phyloP scores from a whole-genome alignment of 2,888 invertebrate genomes.

The Notodonta dromedarius region DNA sequence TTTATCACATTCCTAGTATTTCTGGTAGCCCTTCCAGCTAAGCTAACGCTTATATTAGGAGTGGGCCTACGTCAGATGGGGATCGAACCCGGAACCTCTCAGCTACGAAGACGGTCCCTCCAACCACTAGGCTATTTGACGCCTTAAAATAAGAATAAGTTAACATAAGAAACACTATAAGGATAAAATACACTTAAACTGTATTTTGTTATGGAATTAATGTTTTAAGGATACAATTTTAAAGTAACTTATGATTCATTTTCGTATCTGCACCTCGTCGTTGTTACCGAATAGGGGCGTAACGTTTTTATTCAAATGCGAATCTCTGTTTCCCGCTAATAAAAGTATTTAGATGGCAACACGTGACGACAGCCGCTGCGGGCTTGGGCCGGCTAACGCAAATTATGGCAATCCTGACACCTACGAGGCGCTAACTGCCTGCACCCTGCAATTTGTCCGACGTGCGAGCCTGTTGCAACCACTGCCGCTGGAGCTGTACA shows the following conservation, averaged over 20 bases:
- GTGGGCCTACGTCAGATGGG: too few relatives aligned
- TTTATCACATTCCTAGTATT: too few relatives aligned
- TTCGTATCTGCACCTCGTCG: slow-evolving; percentile 33
- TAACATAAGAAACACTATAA: too few relatives aligned
- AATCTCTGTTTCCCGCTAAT: slow-evolving; percentile 67
- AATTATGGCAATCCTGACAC: slow-evolving; percentile 84
- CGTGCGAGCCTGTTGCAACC: slow-evolving; percentile 46
- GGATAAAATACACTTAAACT: too few relatives aligned
- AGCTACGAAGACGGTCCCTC: too few relatives aligned
- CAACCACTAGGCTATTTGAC: too few relatives aligned
- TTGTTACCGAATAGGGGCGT: slow-evolving; percentile 53
- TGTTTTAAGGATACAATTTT: too few relatives aligned
- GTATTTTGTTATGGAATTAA: too few relatives aligned
- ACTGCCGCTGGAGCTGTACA: slow-evolving; percentile 33
- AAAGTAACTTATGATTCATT: neutral
- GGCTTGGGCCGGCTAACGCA: slow-evolving; percentile 68
- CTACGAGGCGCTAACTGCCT: slow-evolving; percentile 82
- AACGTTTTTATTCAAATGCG: slow-evolving; percentile 62
- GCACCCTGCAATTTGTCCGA: slow-evolving; percentile 77
- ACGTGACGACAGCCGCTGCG: slow-evolving; percentile 80
- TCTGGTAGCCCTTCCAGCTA: too few relatives aligned
- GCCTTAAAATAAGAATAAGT: too few relatives aligned
- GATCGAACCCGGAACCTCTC: too few relatives aligned
- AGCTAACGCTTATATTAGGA: too few relatives aligned
- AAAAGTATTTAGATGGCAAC: slow-evolving; percentile 76